Conservation (phyloP, 1,140 invertebrate species). For the Drosophila bocki region DNA sequence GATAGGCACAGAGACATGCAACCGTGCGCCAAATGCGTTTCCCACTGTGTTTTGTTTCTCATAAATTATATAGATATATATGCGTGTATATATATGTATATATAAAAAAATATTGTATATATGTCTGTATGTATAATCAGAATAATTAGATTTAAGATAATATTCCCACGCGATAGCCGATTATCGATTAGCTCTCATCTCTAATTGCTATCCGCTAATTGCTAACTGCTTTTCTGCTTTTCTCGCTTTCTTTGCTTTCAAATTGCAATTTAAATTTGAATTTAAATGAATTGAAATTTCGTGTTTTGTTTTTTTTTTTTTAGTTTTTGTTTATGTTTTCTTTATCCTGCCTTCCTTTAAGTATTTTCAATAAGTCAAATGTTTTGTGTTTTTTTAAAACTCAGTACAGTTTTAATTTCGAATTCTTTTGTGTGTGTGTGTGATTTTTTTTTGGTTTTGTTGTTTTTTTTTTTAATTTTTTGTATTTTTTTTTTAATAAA, state of each 20-base stretch:
- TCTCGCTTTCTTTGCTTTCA: conserved; percentile 50
- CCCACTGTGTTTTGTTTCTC: conserved; percentile 79
- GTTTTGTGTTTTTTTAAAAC: conserved; percentile 41
- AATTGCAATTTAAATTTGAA: conserved; percentile 68
- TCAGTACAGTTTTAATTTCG: conserved; percentile 60
- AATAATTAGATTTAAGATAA: conserved; percentile 46
- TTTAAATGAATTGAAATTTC: conserved; percentile 70
- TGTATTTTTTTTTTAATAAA: conserved; percentile 36
- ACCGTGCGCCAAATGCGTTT: conserved; percentile 71
- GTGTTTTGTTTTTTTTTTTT: background rate
- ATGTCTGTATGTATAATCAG: conserved; percentile 48
- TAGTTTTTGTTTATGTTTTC: background rate
- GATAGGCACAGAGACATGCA: conserved; percentile 38
- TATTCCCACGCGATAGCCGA: conserved; percentile 37
- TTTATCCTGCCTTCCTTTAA: conserved; percentile 5
- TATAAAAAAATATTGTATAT: conserved; percentile 43
- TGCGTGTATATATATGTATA: conserved; percentile 40
- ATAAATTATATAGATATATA: conserved; percentile 66
- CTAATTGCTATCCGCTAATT: conserved; percentile 21
- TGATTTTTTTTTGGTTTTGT: conserved; percentile 5
- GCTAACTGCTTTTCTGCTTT: background rate
- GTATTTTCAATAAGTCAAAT: conserved; percentile 33
- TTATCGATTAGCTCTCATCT: conserved; percentile 15
- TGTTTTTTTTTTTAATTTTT: conserved; percentile 5
- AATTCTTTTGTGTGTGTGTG: conserved; percentile 28